Conservation (phyloP, 2,888 invertebrate species). For the Cheiracanthium punctorium region DNA sequence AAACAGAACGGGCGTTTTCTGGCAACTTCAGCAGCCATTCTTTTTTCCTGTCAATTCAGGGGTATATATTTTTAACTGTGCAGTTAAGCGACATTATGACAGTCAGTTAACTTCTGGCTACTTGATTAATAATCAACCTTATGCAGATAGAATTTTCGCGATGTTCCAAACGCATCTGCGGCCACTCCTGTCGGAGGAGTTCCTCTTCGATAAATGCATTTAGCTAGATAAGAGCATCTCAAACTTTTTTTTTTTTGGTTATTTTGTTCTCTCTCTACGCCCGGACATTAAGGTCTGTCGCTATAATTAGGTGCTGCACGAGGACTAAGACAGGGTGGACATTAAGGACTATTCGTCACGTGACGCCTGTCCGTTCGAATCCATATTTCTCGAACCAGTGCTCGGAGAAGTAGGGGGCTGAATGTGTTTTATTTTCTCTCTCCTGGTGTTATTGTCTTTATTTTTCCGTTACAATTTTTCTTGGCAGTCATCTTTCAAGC, state of each 20-base stretch:
- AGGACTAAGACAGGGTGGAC: constrained; percentile 28
- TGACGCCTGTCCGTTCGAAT: constrained; percentile 33
- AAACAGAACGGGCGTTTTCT: too few relatives aligned
- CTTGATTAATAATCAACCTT: too few relatives aligned
- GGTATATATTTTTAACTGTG: too few relatives aligned
- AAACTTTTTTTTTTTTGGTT: neutral
- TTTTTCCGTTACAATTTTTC: neutral
- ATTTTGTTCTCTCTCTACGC: neutral
- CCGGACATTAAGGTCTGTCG: constrained; percentile 21
- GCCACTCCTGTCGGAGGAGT: too few relatives aligned
- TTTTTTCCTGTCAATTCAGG: too few relatives aligned
- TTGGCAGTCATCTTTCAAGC: constrained; percentile 50
- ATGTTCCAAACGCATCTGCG: too few relatives aligned
- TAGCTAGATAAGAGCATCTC: constrained; percentile 7
- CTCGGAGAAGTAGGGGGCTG: constrained; percentile 1
- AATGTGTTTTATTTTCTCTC: constrained; percentile 6
- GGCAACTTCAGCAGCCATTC: too few relatives aligned
- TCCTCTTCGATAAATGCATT: neutral
- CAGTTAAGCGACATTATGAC: too few relatives aligned
- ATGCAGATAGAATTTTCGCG: too few relatives aligned
- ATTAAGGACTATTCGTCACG: constrained; percentile 56
- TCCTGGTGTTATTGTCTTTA: neutral
- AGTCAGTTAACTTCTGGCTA: too few relatives aligned
- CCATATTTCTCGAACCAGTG: constrained; percentile 53
- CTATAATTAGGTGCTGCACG: constrained; percentile 42